Evolutionary conservation across 2,888 invertebrate genomes (phyloP).

Genomic region (Synergus umbraculus): DNA sequence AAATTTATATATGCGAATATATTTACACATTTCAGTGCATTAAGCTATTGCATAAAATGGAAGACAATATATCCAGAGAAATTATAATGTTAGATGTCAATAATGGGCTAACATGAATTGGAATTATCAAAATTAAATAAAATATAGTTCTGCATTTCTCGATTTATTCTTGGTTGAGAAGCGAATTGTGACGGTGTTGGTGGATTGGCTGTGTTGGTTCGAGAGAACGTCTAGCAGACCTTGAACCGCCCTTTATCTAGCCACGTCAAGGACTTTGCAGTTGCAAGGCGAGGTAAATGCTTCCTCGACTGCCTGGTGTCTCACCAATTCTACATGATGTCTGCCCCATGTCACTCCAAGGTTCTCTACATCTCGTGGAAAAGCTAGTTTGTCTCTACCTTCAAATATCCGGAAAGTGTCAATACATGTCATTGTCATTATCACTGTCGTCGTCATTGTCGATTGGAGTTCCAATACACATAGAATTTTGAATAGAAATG

Average conservation of each 20-base stretch:
- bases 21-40: not conserved
- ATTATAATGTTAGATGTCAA: no score
- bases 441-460: no score
- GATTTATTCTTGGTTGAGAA: conserved; percentile 22
- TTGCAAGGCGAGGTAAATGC: conserved; percentile 37
- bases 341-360: conserved; percentile 16
- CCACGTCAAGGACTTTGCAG: conserved; percentile 46
- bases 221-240: conserved; percentile 62
- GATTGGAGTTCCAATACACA: no score
- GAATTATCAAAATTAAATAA: no score
- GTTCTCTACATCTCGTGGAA: not conserved
- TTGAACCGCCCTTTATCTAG: conserved; percentile 69
- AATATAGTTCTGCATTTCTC: not conserved
- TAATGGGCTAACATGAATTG: no score
- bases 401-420: not conserved
- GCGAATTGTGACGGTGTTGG: conserved; percentile 3
- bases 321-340: conserved; percentile 23
- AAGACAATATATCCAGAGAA: no score
- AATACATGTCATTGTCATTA: not conserved
- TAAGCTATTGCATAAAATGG: no score
- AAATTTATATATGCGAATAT: conserved; percentile 4
- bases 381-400: not conserved
- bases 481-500: no score
- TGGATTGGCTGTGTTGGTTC: not conserved
- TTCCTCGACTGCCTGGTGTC: conserved; percentile 26